Base-by-base conservation (phyloP, 2,113 vertebrate species). In the Heliornis fulica region DNA sequence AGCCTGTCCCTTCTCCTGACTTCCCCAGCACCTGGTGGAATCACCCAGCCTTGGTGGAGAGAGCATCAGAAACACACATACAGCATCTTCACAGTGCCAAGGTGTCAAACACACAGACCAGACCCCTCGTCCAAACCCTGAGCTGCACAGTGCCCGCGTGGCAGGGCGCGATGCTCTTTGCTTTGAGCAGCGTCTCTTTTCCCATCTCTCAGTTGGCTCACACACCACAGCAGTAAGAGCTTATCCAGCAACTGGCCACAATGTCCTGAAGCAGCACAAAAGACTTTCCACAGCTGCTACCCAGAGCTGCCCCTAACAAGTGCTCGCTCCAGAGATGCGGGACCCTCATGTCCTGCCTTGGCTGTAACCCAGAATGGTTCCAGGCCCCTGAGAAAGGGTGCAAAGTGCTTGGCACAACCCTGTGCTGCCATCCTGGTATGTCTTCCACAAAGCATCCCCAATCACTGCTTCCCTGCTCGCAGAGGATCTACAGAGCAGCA, bases 321-420 rank as follows among this genome's bases (percentile, higher is more conserved):
- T 18, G 34, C 70, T 76, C 0, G 0, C 26, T 63, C 40, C 60
- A 59, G 81, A 46, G 45, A 43, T 2, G 10, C 2, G 5, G 53
- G n/a, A 87, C 29, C 36, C n/a, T 83, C 10, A 0, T 34, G 23
- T 60, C 60, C 61, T 7, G 1, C 57, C 45, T 34, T 57, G 83
- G 61, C 78, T 69, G 54, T 22, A 36, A 34, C 85, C 75, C 88
- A 86, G 76, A 70, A 43, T 0, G 1, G 45, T 65, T 74, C 38
- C 40, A 56, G 72, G 64, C 63, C 91, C 90, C 90, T 86, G 90
- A 86, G 92, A 91, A 93, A 89, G 79, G 77, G 10, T 29, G 36
- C 90, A 86, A 96, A 94, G 92, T 95, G 95, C 95, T 80, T 32
- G 4, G 40, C 88, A 80, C 40, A 57, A 56, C 29, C 36, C 25